Conservation (phyloP, 2,888 invertebrate species). For the Eremobia ochroleuca region DNA sequence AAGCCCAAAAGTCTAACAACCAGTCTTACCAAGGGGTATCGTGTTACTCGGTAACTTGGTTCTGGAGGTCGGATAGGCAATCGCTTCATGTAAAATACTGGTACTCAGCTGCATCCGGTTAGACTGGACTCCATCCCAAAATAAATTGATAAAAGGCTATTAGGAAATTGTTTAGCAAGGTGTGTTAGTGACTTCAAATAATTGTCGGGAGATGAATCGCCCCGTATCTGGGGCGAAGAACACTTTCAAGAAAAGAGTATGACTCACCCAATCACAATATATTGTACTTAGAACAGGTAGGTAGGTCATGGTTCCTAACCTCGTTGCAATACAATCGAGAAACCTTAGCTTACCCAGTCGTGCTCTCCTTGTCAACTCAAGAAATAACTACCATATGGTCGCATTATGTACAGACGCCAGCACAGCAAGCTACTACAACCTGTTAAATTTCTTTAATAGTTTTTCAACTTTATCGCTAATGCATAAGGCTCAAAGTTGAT, state of each 20-base stretch:
- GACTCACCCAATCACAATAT: not conserved
- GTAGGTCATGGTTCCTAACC: not conserved
- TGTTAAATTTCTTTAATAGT: too few species aligned
- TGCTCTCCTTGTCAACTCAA: constrained; percentile 19
- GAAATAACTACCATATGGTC: constrained; percentile 19
- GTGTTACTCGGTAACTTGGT: not conserved
- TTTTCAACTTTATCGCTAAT: too few species aligned
- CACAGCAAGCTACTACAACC: too few species aligned
- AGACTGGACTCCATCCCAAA: not conserved
- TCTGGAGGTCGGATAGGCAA: not conserved
- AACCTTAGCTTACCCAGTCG: constrained; percentile 11
- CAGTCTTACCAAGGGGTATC: not conserved
- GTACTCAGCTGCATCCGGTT: not conserved
- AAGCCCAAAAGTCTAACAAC: not conserved
- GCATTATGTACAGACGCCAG: too few species aligned
- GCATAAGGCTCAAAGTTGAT: too few species aligned
- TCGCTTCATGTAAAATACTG: not conserved
- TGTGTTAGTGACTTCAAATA: not conserved
- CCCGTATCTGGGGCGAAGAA: not conserved
- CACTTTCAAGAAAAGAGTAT: not conserved
- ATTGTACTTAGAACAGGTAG: not conserved
- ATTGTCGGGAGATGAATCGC: not conserved
- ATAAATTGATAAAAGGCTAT: not conserved
- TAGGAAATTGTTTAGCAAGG: not conserved
- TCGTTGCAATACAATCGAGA: constrained; percentile 15